Evolutionary conservation across 2,113 vertebrate genomes (phyloP).

Genomic region (Oenanthe oenanthe): DNA sequence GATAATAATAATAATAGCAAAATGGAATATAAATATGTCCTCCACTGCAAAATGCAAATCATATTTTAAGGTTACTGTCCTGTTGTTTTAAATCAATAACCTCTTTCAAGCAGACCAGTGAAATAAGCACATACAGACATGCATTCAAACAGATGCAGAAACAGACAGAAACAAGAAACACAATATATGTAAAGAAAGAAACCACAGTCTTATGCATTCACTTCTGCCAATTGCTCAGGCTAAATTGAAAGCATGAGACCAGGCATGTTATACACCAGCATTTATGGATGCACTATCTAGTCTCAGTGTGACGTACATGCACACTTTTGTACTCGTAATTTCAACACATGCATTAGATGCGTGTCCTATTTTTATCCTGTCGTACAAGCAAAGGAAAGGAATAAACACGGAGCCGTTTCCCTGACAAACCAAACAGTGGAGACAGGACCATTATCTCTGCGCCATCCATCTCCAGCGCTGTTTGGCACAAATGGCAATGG

Average conservation of each 20-base stretch:
- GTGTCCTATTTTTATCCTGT: conserved; percentile 31
- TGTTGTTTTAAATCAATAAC: not conserved
- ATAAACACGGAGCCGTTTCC: not conserved
- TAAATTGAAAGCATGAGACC: not conserved
- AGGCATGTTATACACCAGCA: not conserved
- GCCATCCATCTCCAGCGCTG: not conserved
- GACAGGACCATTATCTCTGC: not conserved
- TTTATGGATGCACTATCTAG: not conserved
- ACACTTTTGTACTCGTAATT: not conserved
- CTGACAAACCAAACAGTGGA: not conserved
- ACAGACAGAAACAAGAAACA: not conserved
- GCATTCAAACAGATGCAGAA: not conserved
- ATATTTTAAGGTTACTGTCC: not conserved
- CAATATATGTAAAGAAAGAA: not conserved
- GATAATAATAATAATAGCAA: not conserved
- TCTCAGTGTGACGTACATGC: not conserved
- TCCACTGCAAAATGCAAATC: not conserved
- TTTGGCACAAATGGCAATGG: not conserved
- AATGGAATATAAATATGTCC: not conserved
- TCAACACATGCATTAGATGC: conserved; percentile 9
- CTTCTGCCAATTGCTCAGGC: not conserved
- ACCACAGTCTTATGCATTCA: not conserved
- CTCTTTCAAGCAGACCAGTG: not conserved
- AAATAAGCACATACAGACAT: not conserved
- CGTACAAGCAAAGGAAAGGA: not conserved